These are phyloP conservation scores for Pygmarrhopalites habei DNA, from an alignment of 1,140 invertebrate species.

Conservation along the genomic window DNA sequence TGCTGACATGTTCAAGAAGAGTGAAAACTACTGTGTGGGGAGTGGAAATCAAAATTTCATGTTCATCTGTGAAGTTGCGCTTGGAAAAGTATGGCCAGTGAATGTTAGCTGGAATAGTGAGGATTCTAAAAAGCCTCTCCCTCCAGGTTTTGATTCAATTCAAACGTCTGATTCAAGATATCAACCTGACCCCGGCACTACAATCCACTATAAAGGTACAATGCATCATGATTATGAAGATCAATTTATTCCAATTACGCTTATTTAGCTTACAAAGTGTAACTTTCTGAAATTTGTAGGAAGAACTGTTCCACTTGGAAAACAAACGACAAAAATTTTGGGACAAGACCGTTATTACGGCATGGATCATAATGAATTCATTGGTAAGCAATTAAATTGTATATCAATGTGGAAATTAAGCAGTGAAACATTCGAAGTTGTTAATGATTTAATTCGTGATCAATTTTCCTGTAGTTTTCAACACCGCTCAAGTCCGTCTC, in stretches of 20 bases:
- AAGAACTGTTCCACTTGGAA: conserved; percentile 44
- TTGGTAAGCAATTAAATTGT: no score
- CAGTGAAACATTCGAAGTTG: no score
- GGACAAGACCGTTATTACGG: not conserved
- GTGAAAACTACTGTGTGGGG: conserved; percentile 25
- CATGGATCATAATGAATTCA: conserved; percentile 45
- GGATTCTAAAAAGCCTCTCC: not conserved
- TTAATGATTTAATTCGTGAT: no score
- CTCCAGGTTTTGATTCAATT: conserved; percentile 13
- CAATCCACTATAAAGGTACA: conserved; percentile 34
- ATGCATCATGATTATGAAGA: no score
- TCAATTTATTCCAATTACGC: no score
- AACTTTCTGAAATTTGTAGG: conserved; percentile 20
- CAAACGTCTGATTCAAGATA: conserved; percentile 29
- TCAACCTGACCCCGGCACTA: conserved; percentile 22
- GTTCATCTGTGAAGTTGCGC: conserved; percentile 35
- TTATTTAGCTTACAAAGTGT: no score
- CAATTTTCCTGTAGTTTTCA: no score
- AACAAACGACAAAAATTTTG: conserved; percentile 32
- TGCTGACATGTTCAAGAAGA: conserved; percentile 46
- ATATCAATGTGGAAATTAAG: no score
- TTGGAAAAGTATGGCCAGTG: conserved; percentile 27
- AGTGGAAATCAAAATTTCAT: conserved; percentile 10
- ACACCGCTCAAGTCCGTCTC: conserved; percentile 44
- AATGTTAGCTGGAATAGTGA: not conserved